Evolutionary conservation across 2,888 invertebrate genomes (phyloP).

Genomic region (Chrysolina oricalcia): DNA sequence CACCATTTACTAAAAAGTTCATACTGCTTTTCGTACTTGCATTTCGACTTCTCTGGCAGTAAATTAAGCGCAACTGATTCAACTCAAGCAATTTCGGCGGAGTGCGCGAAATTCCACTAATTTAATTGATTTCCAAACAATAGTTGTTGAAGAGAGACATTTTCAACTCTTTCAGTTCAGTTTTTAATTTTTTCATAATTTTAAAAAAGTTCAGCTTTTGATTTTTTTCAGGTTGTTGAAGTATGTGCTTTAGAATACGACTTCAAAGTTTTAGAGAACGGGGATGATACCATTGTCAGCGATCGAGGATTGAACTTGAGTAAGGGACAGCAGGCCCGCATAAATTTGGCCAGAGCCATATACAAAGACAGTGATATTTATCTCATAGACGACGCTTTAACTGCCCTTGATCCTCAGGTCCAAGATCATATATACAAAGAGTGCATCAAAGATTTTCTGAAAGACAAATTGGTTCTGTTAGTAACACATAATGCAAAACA

Average conservation of each 20-base stretch:
- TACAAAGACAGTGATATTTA: slow-evolving; percentile 86
- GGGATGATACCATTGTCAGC: slow-evolving; percentile 86
- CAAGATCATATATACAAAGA: slow-evolving; percentile 81
- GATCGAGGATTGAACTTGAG: slow-evolving; percentile 87
- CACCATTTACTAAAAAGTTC: too few species aligned
- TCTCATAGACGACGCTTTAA: slow-evolving; percentile 85
- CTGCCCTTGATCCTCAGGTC: slow-evolving; percentile 85
- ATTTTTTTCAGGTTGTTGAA: slow-evolving; percentile 66
- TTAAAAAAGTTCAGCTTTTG: neutral
- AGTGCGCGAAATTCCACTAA: too few species aligned
- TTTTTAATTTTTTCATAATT: neutral
- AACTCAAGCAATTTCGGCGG: too few species aligned
- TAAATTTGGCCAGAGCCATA: slow-evolving; percentile 84
- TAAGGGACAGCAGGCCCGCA: slow-evolving; percentile 88
- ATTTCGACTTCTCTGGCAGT: too few species aligned
- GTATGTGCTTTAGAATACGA: slow-evolving; percentile 80
- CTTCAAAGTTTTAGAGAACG: slow-evolving; percentile 71
- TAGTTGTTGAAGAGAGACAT: too few species aligned
- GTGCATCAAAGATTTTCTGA: slow-evolving; percentile 68
- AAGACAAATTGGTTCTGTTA: slow-evolving; percentile 71
- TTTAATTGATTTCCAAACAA: too few species aligned
- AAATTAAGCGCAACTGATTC: too few species aligned
- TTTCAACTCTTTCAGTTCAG: too few species aligned
- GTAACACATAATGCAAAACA: slow-evolving; percentile 64
- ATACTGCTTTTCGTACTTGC: too few species aligned